These are phyloP conservation scores for Sebastes schlegelii DNA, from an alignment of 2,113 vertebrate genomes.

Conservation along the genomic window DNA sequence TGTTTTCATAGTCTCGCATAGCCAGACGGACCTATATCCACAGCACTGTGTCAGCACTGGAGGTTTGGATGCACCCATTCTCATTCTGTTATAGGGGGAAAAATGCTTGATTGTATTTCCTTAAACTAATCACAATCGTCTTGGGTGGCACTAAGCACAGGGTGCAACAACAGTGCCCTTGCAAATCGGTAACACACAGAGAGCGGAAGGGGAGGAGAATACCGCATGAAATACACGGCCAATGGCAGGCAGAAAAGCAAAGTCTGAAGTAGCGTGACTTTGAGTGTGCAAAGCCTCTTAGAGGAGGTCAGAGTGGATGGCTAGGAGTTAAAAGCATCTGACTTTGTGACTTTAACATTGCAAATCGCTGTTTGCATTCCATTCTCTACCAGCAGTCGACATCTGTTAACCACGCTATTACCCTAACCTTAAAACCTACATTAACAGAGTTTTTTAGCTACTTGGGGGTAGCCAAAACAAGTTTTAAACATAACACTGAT, in stretches of 20 bases:
- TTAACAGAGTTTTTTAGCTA: neutral
- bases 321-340: neutral
- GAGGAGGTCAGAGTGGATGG: neutral
- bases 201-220: too few relatives aligned
- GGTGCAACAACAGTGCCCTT: too few relatives aligned
- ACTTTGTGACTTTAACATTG: neutral
- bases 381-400: neutral
- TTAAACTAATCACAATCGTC: too few relatives aligned
- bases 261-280: neutral
- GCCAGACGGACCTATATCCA: too few relatives aligned
- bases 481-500: neutral
- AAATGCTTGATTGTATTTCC: too few relatives aligned
- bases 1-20: neutral
- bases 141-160: too few relatives aligned
- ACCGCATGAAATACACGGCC: too few relatives aligned
- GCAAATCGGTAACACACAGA: too few relatives aligned
- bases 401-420: neutral
- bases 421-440: neutral
- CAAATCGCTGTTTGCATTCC: neutral
- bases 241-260: neutral
- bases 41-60: neutral
- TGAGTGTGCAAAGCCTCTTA: neutral
- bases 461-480: neutral
- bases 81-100: too few relatives aligned
- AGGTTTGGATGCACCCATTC: too few relatives aligned